These are phyloP conservation scores for Drosophila quadrilineata DNA, from an alignment of 1,140 invertebrate genomes.

Conservation along the genomic window DNA sequence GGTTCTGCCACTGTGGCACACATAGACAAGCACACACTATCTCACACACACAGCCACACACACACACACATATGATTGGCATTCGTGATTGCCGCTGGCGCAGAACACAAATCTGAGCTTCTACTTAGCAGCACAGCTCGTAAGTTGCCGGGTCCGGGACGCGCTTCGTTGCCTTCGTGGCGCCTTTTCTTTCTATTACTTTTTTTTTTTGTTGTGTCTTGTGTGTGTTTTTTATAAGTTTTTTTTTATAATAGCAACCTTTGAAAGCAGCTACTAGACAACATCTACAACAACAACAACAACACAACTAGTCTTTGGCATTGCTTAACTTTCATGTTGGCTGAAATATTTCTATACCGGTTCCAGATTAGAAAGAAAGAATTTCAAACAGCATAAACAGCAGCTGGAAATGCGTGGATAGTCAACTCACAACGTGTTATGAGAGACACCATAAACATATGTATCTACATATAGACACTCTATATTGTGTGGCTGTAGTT, in stretches of 20 bases:
- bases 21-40: constrained; percentile 41
- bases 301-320: constrained; percentile 10
- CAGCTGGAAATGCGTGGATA: constrained; percentile 30
- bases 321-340: constrained; percentile 68
- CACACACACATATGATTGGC: constrained; percentile 18
- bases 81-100: constrained; percentile 56
- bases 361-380: constrained; percentile 77
- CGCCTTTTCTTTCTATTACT: constrained; percentile 52
- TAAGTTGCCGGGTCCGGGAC: constrained; percentile 37
- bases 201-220: neutral
- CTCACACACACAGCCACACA: constrained; percentile 9
- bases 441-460: too few relatives aligned
- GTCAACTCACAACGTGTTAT: constrained; percentile 1
- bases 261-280: constrained; percentile 46
- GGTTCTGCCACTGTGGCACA: constrained; percentile 78
- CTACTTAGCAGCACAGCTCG: constrained; percentile 67
- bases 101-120: constrained; percentile 33
- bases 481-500: too few relatives aligned
- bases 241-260: constrained; percentile 45
- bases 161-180: constrained; percentile 63
- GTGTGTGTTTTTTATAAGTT: constrained; percentile 3
- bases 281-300: constrained; percentile 14
- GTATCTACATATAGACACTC: too few relatives aligned
- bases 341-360: constrained; percentile 72
- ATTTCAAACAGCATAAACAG: constrained; percentile 53